Evolutionary conservation across 2,888 invertebrate species (phyloP).

Genomic region (Thalpophila matura): DNA sequence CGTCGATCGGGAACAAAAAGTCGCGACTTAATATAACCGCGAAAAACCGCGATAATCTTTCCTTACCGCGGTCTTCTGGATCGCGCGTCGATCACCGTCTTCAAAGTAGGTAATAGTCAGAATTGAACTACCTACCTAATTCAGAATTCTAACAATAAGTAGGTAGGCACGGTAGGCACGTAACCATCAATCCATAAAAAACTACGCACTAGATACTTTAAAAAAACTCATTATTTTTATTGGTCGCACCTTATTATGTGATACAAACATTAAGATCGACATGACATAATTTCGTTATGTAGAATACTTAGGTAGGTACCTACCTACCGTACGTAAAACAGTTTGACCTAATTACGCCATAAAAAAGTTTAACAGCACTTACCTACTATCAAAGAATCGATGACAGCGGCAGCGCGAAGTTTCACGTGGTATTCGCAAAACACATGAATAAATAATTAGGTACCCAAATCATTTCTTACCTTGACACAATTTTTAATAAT

Average conservation of each 20-base stretch:
- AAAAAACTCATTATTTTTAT: not conserved
- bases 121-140: no score
- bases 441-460: conserved; percentile 46
- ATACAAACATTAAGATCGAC: no score
- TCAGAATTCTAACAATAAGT: no score
- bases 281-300: no score
- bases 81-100: no score
- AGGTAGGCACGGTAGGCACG: no score
- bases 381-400: conserved; percentile 27
- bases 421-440: conserved; percentile 34
- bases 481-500: conserved; percentile 66
- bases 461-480: conserved; percentile 62
- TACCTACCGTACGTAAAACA: not conserved
- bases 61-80: no score
- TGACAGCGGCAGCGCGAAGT: conserved; percentile 16
- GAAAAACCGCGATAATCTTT: no score
- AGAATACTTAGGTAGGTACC: not conserved
- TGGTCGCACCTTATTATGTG: not conserved
- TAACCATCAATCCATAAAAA: no score
- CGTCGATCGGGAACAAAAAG: no score
- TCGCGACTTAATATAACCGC: no score
- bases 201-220: not conserved
- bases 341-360: conserved; percentile 19
- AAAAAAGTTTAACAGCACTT: not conserved
- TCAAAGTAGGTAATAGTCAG: no score